These are phyloP conservation scores for Scaptodrosophila latifasciaeformis DNA, from an alignment of 2,888 invertebrate genomes.

Conservation along the genomic window DNA sequence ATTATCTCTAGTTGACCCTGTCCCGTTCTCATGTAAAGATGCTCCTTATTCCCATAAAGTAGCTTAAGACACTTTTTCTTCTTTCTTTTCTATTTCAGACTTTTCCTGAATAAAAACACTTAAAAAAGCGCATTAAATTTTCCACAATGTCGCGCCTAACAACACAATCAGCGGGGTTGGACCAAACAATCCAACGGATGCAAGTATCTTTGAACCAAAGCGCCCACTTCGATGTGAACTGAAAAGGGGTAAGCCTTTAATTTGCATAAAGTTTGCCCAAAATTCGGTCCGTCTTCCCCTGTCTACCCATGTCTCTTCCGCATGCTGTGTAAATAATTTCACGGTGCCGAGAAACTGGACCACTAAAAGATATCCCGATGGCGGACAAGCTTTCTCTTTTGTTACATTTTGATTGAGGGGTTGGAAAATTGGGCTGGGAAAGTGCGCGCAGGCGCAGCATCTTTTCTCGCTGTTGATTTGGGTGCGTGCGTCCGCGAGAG, in stretches of 20 bases:
- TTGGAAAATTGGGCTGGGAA: conserved; percentile 40
- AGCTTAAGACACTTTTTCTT: conserved; percentile 60
- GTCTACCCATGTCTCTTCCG: conserved; percentile 7
- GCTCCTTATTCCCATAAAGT: conserved; percentile 61
- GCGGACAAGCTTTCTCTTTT: conserved; percentile 20
- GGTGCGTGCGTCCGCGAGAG: conserved; percentile 37
- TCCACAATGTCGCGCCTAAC: conserved; percentile 34
- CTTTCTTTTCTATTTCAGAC: conserved; percentile 18
- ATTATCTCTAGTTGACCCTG: conserved; percentile 28
- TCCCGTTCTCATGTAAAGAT: conserved; percentile 55
- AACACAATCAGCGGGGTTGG: conserved; percentile 59
- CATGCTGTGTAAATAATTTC: conserved; percentile 32
- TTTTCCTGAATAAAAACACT: conserved; percentile 59
- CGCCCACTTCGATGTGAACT: conserved; percentile 20
- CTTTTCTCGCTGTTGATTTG: conserved; percentile 24
- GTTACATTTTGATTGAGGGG: conserved; percentile 41
- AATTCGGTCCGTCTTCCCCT: conserved; percentile 2
- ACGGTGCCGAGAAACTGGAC: conserved; percentile 49
- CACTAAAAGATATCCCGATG: conserved; percentile 33
- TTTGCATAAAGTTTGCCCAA: conserved; percentile 44
- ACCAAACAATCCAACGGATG: conserved; percentile 12
- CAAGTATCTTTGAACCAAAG: conserved; percentile 9
- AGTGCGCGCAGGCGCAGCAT: conserved; percentile 37
- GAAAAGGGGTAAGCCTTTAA: conserved; percentile 40
- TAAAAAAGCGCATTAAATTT: conserved; percentile 50